Conservation (phyloP, 2,113 vertebrate genomes). For the Mobula birostris region DNA sequence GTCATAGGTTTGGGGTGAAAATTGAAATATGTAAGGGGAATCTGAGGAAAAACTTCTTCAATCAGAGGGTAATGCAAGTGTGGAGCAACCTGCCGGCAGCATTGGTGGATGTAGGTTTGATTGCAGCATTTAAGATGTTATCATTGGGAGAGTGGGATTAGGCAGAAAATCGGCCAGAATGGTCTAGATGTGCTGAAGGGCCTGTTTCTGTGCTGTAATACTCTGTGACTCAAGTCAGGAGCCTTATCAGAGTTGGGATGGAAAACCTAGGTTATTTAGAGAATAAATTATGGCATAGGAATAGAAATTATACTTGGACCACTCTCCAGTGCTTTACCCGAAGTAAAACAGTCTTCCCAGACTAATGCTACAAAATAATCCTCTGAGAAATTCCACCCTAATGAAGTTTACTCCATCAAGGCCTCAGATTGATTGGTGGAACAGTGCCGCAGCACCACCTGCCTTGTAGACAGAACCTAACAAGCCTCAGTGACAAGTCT, state of each 20-base stretch:
- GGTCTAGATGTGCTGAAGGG: too few species aligned
- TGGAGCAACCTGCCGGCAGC: too few species aligned
- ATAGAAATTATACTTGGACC: background rate
- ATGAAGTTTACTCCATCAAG: background rate
- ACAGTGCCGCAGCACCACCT: background rate
- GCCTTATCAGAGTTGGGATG: background rate
- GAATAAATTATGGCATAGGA: background rate
- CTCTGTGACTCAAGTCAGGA: too few species aligned
- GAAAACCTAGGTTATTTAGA: background rate
- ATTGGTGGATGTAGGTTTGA: too few species aligned
- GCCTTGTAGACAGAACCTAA: background rate
- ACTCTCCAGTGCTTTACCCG: background rate
- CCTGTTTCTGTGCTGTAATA: too few species aligned
- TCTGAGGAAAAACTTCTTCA: too few species aligned
- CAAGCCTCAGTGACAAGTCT: background rate
- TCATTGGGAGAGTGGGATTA: too few species aligned
- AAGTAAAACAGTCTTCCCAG: background rate
- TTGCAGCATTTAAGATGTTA: too few species aligned
- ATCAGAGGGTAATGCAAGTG: too few species aligned
- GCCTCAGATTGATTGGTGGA: background rate
- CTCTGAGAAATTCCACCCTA: background rate
- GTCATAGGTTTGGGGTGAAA: too few species aligned
- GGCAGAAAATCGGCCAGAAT: too few species aligned
- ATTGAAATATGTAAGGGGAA: too few species aligned
- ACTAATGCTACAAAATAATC: background rate